These are phyloP conservation scores for Palythoa grandis DNA, from an alignment of 92 coral and sea anemone species.

Conservation along the genomic window DNA sequence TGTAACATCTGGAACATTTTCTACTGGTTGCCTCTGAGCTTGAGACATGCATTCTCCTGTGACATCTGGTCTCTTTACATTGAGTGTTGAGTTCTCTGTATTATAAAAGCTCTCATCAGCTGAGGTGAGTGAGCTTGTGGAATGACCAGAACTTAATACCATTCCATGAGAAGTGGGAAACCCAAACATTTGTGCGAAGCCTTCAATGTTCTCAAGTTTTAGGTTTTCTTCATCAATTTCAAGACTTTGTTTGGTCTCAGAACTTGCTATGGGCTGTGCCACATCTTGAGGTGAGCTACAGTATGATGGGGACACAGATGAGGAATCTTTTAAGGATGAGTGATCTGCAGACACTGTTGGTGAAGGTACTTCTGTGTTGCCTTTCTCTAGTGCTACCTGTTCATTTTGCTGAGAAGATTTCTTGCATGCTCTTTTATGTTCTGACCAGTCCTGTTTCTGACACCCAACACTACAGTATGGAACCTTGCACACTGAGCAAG, in stretches of 20 bases:
- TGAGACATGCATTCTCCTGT: background rate
- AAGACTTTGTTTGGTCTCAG: background rate
- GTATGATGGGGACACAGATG: background rate
- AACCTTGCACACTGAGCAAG: slow-evolving; percentile 87
- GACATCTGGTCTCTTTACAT: background rate
- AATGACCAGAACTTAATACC: slow-evolving; percentile 25
- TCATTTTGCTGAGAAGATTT: background rate
- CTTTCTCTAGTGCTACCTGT: background rate
- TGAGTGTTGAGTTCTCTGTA: background rate
- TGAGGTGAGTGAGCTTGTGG: slow-evolving; percentile 32
- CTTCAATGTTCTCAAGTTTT: slow-evolving; percentile 58
- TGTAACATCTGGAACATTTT: slow-evolving; percentile 24
- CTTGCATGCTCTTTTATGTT: slow-evolving; percentile 73
- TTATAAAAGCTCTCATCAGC: slow-evolving; percentile 9
- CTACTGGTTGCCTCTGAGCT: background rate
- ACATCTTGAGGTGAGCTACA: background rate
- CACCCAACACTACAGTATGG: slow-evolving; percentile 95
- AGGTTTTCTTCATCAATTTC: slow-evolving; percentile 44
- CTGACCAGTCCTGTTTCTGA: slow-evolving; percentile 80
- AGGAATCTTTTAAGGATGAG: background rate
- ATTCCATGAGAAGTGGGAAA: slow-evolving; percentile 13
- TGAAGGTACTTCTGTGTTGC: background rate
- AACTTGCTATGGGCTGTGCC: background rate
- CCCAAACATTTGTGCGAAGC: slow-evolving; percentile 62
- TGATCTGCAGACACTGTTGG: background rate